These are phyloP conservation scores for Tokudaia tokunoshimensis DNA, from an alignment of 2,797 vertebrate species.

Conservation along the genomic window DNA sequence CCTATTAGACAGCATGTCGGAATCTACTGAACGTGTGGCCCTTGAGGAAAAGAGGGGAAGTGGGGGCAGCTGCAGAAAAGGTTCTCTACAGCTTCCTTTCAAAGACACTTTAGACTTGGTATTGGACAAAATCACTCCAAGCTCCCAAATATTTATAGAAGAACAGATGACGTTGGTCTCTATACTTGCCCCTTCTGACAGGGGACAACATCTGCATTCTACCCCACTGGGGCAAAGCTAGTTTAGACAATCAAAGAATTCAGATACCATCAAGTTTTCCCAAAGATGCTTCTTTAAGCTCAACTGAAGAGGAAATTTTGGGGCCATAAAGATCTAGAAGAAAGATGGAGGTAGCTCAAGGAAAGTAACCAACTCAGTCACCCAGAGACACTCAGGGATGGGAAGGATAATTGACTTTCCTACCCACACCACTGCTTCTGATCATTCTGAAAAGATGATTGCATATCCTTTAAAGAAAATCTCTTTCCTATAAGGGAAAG, in stretches of 20 bases:
- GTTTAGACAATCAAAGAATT: constrained; percentile 62
- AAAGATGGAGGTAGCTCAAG: background rate
- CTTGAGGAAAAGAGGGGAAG: background rate
- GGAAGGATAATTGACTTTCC: background rate
- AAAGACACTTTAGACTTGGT: background rate
- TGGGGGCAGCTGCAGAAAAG: background rate
- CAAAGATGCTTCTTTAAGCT: constrained; percentile 57
- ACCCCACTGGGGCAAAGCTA: constrained; percentile 40
- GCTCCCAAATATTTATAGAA: constrained; percentile 47
- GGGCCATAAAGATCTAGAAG: background rate
- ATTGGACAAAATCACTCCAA: constrained; percentile 30
- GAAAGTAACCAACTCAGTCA: constrained; percentile 27
- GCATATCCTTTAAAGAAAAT: constrained; percentile 41
- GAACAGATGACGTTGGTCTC: constrained; percentile 31
- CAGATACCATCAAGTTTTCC: constrained; percentile 43
- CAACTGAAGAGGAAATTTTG: constrained; percentile 29
- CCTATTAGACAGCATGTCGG: constrained; percentile 68
- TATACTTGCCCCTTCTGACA: background rate
- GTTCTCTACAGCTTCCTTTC: background rate
- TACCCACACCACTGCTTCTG: background rate
- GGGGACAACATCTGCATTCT: constrained; percentile 23
- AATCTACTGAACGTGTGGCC: constrained; percentile 60
- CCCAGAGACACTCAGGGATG: background rate
- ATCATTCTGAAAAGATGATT: constrained; percentile 45
- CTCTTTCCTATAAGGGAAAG: constrained; percentile 9